These are phyloP conservation scores for Heterochromis multidens DNA, from an alignment of 2,113 vertebrate species.

Conservation along the genomic window DNA sequence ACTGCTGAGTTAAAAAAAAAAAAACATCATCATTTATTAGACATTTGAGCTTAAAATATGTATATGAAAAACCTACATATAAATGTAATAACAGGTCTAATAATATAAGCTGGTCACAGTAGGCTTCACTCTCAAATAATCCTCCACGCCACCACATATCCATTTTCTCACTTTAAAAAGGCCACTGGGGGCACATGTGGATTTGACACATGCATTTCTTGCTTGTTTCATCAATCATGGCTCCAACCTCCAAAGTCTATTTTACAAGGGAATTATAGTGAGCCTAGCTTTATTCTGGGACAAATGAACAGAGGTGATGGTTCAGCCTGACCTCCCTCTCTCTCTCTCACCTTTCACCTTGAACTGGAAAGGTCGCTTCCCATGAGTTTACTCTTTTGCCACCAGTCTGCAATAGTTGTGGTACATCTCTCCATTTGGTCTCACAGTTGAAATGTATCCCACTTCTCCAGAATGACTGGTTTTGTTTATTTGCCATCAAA, in stretches of 20 bases:
- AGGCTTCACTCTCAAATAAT: not conserved
- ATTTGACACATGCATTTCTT: not conserved
- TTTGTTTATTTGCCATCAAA: slow-evolving; percentile 35
- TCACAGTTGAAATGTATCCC: not conserved
- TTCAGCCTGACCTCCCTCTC: slow-evolving; percentile 25
- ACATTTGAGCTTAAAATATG: not conserved
- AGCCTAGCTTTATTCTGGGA: not conserved
- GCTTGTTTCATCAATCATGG: slow-evolving; percentile 34
- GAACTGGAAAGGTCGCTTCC: slow-evolving; percentile 18
- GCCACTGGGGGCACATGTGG: not conserved
- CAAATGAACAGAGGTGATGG: slow-evolving; percentile 30
- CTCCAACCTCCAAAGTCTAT: not conserved
- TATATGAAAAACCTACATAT: not conserved
- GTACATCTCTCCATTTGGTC: not conserved
- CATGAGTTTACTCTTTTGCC: not conserved
- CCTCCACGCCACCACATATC: not conserved
- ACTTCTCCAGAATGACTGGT: not conserved
- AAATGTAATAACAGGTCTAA: not conserved
- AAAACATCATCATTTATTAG: not conserved
- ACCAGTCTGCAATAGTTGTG: not conserved
- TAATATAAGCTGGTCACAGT: not conserved
- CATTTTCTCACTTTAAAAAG: not conserved
- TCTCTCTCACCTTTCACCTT: slow-evolving; percentile 25
- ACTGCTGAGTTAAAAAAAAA: not conserved
- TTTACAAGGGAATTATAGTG: not conserved